These are phyloP conservation scores for Eupithecia subfuscata DNA, from an alignment of 2,888 invertebrate species.

Conservation along the genomic window DNA sequence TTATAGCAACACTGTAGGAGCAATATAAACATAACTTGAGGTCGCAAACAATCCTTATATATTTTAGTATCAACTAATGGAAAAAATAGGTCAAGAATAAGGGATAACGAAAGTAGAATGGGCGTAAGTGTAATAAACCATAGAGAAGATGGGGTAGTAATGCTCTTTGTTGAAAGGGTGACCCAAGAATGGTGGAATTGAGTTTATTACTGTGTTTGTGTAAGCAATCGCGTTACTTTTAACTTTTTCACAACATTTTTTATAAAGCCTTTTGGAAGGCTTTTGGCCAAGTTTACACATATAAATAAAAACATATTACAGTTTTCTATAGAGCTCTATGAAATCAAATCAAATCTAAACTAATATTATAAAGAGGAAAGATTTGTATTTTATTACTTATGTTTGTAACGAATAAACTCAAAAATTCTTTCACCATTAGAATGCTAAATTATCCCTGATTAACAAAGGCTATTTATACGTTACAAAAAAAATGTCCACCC, in stretches of 20 bases:
- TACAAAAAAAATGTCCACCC: too few relatives aligned
- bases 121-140: slow-evolving; percentile 37
- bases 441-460: too few relatives aligned
- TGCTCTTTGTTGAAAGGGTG: slow-evolving; percentile 51
- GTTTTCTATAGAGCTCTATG: too few relatives aligned
- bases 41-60: slow-evolving; percentile 13
- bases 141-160: slow-evolving; percentile 46
- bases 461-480: too few relatives aligned
- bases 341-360: too few relatives aligned
- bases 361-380: too few relatives aligned
- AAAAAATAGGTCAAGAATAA: slow-evolving; percentile 40
- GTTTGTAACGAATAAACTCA: too few relatives aligned
- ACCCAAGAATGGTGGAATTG: slow-evolving; percentile 42
- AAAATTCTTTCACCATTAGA: too few relatives aligned
- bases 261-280: neutral
- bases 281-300: too few relatives aligned
- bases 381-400: too few relatives aligned
- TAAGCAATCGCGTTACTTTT: slow-evolving; percentile 26
- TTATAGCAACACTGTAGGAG: neutral
- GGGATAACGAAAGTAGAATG: slow-evolving; percentile 32
- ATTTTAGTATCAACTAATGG: slow-evolving; percentile 28
- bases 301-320: too few relatives aligned
- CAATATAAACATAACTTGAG: neutral
- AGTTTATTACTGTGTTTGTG: slow-evolving; percentile 37
- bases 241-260: neutral